Conservation (phyloP, 2,888 invertebrate species). For the Anarsia innoxiella region DNA sequence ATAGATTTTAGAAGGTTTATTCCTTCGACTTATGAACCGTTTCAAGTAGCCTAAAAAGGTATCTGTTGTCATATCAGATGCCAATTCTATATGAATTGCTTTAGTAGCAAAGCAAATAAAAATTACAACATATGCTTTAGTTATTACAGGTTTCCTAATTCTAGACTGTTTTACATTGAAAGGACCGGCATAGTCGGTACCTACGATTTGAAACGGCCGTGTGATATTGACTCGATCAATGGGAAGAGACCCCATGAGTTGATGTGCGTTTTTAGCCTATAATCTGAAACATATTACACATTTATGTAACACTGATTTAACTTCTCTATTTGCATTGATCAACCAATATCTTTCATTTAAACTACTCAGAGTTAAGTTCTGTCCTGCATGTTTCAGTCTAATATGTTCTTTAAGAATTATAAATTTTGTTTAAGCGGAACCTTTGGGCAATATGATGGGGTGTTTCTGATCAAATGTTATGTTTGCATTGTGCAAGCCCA, state of each 20-base stretch:
- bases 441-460: slow-evolving; percentile 1
- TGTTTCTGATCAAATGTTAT: slow-evolving; percentile 1
- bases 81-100: slow-evolving; percentile 3
- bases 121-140: slow-evolving; percentile 7
- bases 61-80: slow-evolving; percentile 2
- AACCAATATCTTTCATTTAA: slow-evolving; percentile 8
- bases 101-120: neutral
- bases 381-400: slow-evolving; percentile 1
- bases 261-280: neutral
- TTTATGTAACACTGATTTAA: slow-evolving; percentile 5
- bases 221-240: neutral
- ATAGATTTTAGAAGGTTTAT: slow-evolving; percentile 1
- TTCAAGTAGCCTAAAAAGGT: slow-evolving; percentile 1
- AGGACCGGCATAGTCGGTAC: neutral
- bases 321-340: neutral
- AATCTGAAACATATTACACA: slow-evolving; percentile 7
- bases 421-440: neutral
- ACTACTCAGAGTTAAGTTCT: slow-evolving; percentile 1
- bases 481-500: slow-evolving; percentile 1
- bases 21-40: slow-evolving; percentile 1
- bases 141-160: slow-evolving; percentile 2
- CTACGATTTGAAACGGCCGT: neutral
- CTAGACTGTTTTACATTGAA: neutral
- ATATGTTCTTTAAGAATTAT: neutral
- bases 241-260: slow-evolving; percentile 5